Percentiles rank a stretch among this genome's conserved stretches.
These are phyloP conservation scores for Pachypanchax playfairii DNA, from an alignment of 2,113 vertebrate genomes.

Conservation along the genomic window DNA sequence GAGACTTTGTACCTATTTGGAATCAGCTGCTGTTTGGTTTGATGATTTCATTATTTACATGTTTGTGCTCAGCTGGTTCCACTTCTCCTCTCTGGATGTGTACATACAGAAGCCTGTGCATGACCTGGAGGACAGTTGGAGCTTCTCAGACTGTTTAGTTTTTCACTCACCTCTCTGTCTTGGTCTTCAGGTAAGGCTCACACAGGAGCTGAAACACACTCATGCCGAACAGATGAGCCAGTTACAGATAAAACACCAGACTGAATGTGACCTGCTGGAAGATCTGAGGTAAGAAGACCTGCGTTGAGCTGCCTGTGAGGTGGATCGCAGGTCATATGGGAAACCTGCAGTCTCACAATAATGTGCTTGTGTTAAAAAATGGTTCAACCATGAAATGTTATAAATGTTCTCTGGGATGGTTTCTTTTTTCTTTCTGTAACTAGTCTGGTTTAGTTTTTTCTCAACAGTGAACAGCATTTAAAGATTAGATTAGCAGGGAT, in stretches of 20 bases:
- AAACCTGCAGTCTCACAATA: too few species aligned
- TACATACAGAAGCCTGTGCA: not conserved
- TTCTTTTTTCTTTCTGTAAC: too few species aligned
- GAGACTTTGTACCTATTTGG: slow-evolving; percentile 19
- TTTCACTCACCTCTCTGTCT: not conserved
- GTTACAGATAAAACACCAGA: slow-evolving; percentile 94
- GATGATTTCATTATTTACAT: slow-evolving; percentile 9
- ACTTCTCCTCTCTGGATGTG: not conserved
- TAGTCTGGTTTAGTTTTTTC: too few species aligned
- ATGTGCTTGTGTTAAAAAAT: not conserved
- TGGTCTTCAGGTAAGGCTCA: slow-evolving; percentile 86
- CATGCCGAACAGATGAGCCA: slow-evolving; percentile 93
- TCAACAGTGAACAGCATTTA: too few species aligned
- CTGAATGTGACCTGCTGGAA: slow-evolving; percentile 95
- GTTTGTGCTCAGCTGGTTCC: slow-evolving; percentile 19
- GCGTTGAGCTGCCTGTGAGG: not conserved
- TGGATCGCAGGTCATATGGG: slow-evolving; percentile 1
- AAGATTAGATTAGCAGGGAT: too few species aligned
- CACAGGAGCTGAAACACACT: slow-evolving; percentile 94
- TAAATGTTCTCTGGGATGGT: too few species aligned
- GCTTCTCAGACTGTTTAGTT: not conserved
- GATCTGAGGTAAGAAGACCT: slow-evolving; percentile 90
- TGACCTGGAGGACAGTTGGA: not conserved
- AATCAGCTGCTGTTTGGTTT: not conserved
- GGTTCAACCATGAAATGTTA: too few species aligned